Evolutionary conservation across 1,140 invertebrate species (phyloP), one percentile per base, ranked within the genome.

Genomic region (Adelges cooleyi): DNA sequence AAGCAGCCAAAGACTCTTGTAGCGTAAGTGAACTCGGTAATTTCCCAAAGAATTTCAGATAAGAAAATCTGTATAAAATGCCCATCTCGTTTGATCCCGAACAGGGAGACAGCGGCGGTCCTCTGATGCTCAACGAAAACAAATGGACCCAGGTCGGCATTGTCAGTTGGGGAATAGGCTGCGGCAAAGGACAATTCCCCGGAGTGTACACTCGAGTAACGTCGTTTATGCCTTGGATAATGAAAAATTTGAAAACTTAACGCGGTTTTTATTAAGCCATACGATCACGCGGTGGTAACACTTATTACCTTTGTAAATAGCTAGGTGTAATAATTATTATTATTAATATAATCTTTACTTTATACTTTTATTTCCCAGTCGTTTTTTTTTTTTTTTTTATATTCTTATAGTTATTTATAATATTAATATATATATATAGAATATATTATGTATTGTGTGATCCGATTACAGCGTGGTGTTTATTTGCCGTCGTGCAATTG

Each of bases 141-240:
- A 80, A 82, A 65, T 90, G 87, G 84, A 86, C 81, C 0, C 86
- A 90, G 77, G 86, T 92, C 2, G 93, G 92, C 33, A 84, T 96
- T 13, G 90, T 94, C 0, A 92, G 89, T 15, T 95, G 89, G 88
- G 94, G 94, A 23, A 90, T 92, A 70, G 90, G 91, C 25, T 95
- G 92, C 73, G 92, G 91, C 8, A 87, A 92, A 77, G 86, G 86
- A 22, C 85, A 90, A 74, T 90, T 89, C 76, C 92, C 92, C 1
- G 92, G 92, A 11, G 90, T 93, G 1, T 93, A 93, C 74, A 87
- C 86, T 0, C 78, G 86, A 68, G 82, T 90, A 33, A 82, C 84
- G 15, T 77, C 84, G 72, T 89, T 87, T 75, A 73, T 87, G 69
- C 80, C 81, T 11, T 92, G 89, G 89, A 89, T 91, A 70, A 77